Conservation (phyloP, 2,797 vertebrate species). For the Allobates femoralis region DNA sequence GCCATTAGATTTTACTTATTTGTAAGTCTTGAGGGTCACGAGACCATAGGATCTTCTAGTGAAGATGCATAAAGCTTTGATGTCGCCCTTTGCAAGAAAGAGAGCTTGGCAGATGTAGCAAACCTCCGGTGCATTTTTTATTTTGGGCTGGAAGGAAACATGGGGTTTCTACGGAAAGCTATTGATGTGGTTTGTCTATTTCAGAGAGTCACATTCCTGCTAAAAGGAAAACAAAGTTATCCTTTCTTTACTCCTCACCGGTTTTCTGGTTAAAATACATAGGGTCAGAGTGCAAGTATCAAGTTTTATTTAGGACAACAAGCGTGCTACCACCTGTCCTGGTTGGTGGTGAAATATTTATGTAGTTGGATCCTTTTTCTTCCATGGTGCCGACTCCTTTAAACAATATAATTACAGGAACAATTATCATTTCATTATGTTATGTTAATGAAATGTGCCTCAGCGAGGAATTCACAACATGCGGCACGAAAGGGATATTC, state of each 20-base stretch:
- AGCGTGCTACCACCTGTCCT: slow-evolving; percentile 9
- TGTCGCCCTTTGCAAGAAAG: background rate
- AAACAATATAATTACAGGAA: slow-evolving; percentile 40
- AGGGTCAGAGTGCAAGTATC: slow-evolving; percentile 14
- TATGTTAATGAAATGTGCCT: slow-evolving; percentile 32
- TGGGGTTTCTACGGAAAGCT: slow-evolving; percentile 9
- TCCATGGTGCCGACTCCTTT: slow-evolving; percentile 16
- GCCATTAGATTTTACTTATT: too few species aligned
- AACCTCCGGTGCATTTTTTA: background rate
- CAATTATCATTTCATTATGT: slow-evolving; percentile 41
- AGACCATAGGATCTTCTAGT: background rate
- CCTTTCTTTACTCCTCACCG: background rate
- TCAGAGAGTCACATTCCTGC: slow-evolving; percentile 20
- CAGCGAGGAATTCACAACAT: slow-evolving; percentile 32
- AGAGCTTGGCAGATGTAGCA: background rate
- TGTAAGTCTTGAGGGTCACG: background rate
- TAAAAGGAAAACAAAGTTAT: slow-evolving; percentile 20
- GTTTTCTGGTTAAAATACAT: slow-evolving; percentile 7
- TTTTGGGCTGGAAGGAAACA: background rate
- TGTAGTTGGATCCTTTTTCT: background rate
- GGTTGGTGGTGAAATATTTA: background rate
- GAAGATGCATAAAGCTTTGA: background rate
- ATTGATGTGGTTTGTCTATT: slow-evolving; percentile 15
- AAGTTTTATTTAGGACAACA: background rate
- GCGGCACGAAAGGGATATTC: slow-evolving; percentile 21